phyloP scores from a whole-genome alignment of 2,113 vertebrate species.

The Zosterops hypoxanthus region DNA sequence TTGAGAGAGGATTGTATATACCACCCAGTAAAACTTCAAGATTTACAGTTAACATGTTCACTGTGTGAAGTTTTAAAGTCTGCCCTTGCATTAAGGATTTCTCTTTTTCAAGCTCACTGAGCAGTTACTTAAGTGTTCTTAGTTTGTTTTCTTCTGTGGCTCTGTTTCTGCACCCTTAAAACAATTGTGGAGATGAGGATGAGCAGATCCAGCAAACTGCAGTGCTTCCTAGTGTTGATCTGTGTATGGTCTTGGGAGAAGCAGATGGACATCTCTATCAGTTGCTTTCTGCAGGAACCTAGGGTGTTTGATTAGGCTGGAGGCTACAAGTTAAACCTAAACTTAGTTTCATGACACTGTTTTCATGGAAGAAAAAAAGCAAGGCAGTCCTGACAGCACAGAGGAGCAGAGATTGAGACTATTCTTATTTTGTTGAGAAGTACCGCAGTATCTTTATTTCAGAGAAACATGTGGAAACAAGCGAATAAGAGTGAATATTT shows the following conservation, averaged over 20 bases:
- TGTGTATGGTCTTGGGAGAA: not conserved
- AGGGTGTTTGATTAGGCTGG: not conserved
- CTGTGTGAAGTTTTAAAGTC: not conserved
- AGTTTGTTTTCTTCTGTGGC: not conserved
- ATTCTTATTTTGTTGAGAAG: not conserved
- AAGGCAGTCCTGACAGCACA: not conserved
- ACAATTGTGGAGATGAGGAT: not conserved
- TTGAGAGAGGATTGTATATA: not conserved
- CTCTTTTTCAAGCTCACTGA: not conserved
- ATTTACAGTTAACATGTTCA: not conserved
- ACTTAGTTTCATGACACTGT: not conserved
- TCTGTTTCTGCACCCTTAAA: not conserved
- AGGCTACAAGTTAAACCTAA: not conserved
- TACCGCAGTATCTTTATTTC: not conserved
- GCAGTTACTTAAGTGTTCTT: not conserved
- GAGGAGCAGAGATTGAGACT: not conserved
- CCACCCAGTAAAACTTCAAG: not conserved
- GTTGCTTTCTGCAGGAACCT: not conserved
- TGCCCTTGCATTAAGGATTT: not conserved
- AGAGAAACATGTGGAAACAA: not conserved
- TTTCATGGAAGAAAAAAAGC: not conserved
- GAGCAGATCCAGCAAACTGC: not conserved
- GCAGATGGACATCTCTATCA: not conserved
- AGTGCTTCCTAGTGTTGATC: not conserved
- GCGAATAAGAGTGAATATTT: not conserved